Base-by-base conservation (phyloP, 2,888 invertebrate species). In the Philhelius pedissequus region DNA sequence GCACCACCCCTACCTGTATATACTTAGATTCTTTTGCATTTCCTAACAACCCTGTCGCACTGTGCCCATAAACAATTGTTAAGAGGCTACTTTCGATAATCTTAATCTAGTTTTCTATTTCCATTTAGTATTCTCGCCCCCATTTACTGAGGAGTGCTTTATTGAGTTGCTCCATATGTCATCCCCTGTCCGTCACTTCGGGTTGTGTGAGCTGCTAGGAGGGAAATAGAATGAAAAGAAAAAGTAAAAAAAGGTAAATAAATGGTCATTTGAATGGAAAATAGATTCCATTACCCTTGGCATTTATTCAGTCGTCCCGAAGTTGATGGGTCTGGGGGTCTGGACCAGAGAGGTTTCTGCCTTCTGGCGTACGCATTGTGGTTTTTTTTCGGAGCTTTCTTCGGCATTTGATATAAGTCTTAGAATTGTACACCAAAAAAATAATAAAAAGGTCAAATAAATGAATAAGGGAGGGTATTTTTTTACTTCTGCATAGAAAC, bases 231-330 rank as follows among this genome's bases (percentile, higher is more conserved):
- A 38, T 25, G 52, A 62, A 70, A 56, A 64, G 40, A 48, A 56
- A 40, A 38, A 40, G 9, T 20, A 66, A 20, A 45, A 64, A 82
- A 84, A 84, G 84, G 80, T 84, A 80, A 84, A 84, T 80, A 84
- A 84, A 84, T 80, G 84, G 84, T 84, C 84, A 84, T 84, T 84
- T 84, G 84, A 84, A 84, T 84, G 84, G 84, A 84, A 84, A 84
- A 84, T 84, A 84, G 84, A 84, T 84, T 84, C 75, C 84, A 84
- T 80, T 84, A 84, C 84, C 75, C 84, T 68, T 76, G 71, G 84
- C 80, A 80, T 80, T 84, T 79, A 80, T 84, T 84, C 80, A 76
- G 56, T 38, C 56, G 7, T 48, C 8, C 69, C 9, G 48, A 22
- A 48, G 64, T 27, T 27, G 64, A 11, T 75, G 52, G 13, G 32